Percentiles rank a stretch among this genome's conserved stretches.
These are phyloP conservation scores for Margaritifera margaritifera DNA, from an alignment of 2,888 invertebrate genomes.

Conservation along the genomic window DNA sequence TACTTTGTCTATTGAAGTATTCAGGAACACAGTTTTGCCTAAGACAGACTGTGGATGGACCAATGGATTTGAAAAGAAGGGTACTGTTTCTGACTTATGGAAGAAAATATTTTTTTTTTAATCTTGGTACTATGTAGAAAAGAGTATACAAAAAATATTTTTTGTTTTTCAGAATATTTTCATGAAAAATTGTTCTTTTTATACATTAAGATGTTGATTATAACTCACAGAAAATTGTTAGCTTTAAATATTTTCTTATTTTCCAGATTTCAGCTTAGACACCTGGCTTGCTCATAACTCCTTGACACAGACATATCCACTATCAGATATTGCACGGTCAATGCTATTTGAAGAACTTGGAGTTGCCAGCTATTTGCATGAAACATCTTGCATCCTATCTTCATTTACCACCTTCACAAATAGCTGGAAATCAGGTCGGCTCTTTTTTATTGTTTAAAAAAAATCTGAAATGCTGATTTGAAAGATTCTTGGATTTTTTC, in stretches of 20 bases:
- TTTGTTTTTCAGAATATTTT: background rate
- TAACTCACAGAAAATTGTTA: no score
- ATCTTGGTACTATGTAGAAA: background rate
- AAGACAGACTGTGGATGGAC: slow-evolving; percentile 32
- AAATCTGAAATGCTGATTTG: no score
- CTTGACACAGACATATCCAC: slow-evolving; percentile 2
- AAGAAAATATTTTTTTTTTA: background rate
- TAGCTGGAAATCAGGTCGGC: no score
- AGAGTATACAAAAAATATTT: background rate
- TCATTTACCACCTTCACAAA: no score
- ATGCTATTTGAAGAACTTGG: slow-evolving; percentile 36
- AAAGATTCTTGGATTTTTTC: no score
- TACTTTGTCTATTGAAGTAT: slow-evolving; percentile 8
- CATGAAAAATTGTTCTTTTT: no score
- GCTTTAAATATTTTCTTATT: background rate
- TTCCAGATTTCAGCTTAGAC: slow-evolving; percentile 31
- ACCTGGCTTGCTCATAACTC: slow-evolving; percentile 14
- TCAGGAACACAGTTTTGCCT: slow-evolving; percentile 19
- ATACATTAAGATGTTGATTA: no score
- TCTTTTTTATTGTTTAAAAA: no score
- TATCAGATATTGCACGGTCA: slow-evolving; percentile 18
- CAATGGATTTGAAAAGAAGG: slow-evolving; percentile 10
- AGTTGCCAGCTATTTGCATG: slow-evolving; percentile 27
- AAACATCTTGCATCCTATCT: slow-evolving; percentile 10
- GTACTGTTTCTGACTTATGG: slow-evolving; percentile 3